phyloP scores from a whole-genome alignment of 2,797 vertebrate species.

The Sebastes minor region DNA sequence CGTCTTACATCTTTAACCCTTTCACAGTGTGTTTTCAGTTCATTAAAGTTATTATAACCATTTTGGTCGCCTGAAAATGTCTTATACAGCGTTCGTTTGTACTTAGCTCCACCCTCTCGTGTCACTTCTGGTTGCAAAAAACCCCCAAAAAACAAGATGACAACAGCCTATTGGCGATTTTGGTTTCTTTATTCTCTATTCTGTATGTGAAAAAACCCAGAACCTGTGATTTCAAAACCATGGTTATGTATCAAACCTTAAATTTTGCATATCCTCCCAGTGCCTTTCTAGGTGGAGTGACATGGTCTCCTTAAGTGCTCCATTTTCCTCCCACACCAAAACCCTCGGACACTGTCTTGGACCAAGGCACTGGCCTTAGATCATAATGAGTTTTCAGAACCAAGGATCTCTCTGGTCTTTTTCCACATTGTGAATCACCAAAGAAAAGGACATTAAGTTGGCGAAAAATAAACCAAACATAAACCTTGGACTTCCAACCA shows the following conservation, averaged over 20 bases:
- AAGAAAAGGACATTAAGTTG: neutral
- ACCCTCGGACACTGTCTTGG: neutral
- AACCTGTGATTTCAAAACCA: neutral
- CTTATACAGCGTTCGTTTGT: too few species aligned
- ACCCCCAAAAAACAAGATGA: accelerated
- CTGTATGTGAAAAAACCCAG: neutral
- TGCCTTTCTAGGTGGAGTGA: neutral
- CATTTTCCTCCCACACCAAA: neutral
- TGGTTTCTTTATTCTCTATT: neutral
- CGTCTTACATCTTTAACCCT: too few species aligned
- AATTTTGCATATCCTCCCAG: neutral
- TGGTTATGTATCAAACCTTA: neutral
- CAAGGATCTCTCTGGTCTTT: neutral
- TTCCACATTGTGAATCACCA: neutral
- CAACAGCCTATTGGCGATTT: too few species aligned
- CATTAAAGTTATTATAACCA: too few species aligned
- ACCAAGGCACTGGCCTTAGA: neutral
- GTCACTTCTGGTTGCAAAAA: too few species aligned
- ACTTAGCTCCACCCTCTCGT: too few species aligned
- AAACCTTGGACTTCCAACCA: neutral
- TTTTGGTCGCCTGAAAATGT: too few species aligned
- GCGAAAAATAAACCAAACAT: neutral
- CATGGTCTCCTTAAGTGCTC: neutral
- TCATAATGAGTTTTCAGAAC: neutral
- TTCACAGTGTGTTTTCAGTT: too few species aligned